phyloP scores from a whole-genome alignment of 1,140 invertebrate species.

The Lethocerus indicus region DNA sequence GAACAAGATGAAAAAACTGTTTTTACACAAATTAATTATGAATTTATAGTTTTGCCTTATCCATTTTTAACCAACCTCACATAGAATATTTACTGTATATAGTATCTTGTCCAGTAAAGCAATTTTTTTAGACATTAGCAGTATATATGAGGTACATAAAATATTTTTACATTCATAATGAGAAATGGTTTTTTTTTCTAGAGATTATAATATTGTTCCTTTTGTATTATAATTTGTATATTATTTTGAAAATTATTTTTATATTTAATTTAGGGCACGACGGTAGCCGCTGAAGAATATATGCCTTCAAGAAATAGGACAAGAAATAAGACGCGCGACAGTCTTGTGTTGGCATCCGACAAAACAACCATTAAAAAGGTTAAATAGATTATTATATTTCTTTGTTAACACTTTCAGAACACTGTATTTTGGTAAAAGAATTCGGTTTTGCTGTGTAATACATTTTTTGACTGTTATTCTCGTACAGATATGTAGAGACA shows the following conservation, averaged over 20 bases:
- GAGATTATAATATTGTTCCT: not conserved
- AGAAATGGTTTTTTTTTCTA: not conserved
- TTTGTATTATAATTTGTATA: not conserved
- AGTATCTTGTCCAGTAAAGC: too few relatives aligned
- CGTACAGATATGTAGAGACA: too few relatives aligned
- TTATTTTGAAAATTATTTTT: not conserved
- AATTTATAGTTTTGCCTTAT: too few relatives aligned
- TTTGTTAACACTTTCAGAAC: too few relatives aligned
- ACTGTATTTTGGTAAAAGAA: too few relatives aligned
- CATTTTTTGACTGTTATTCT: too few relatives aligned
- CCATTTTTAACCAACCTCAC: too few relatives aligned
- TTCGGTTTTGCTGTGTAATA: too few relatives aligned
- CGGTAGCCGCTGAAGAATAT: slow-evolving; percentile 37
- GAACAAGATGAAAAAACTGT: too few relatives aligned
- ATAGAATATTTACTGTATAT: too few relatives aligned
- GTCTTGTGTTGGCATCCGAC: slow-evolving; percentile 40
- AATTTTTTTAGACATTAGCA: not conserved
- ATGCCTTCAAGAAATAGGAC: slow-evolving; percentile 32
- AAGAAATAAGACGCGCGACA: slow-evolving; percentile 37
- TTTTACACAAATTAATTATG: too few relatives aligned
- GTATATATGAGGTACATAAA: not conserved
- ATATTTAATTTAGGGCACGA: slow-evolving; percentile 30
- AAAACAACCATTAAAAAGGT: slow-evolving; percentile 49
- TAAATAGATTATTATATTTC: slow-evolving; percentile 1
- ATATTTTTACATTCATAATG: not conserved